Percentiles rank a stretch among this genome's conserved stretches.
These are phyloP conservation scores for Acronicta leporina DNA, from an alignment of 2,888 invertebrate species.

Conservation along the genomic window DNA sequence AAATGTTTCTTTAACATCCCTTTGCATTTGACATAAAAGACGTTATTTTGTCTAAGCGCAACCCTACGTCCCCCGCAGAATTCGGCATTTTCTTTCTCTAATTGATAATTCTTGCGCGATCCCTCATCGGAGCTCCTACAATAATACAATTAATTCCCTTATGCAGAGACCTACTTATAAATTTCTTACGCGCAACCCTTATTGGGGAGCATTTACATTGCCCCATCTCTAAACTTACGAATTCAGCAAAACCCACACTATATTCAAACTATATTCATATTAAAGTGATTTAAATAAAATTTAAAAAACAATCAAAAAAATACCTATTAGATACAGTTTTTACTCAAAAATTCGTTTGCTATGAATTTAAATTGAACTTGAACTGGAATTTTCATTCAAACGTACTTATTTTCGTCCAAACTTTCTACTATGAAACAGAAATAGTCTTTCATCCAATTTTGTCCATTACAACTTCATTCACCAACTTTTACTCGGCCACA, in stretches of 20 bases:
- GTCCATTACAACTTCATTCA: slow-evolving; percentile 18
- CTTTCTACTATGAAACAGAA: slow-evolving; percentile 17
- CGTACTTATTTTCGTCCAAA: slow-evolving; percentile 19
- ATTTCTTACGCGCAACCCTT: slow-evolving; percentile 77
- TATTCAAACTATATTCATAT: too few relatives aligned
- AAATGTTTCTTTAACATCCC: background rate
- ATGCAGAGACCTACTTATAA: slow-evolving; percentile 81
- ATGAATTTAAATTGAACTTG: slow-evolving; percentile 7
- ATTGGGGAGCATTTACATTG: slow-evolving; percentile 65
- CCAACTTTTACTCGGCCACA: background rate
- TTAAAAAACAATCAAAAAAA: too few relatives aligned
- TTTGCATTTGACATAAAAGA: slow-evolving; percentile 1
- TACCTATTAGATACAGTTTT: too few relatives aligned
- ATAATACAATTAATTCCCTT: slow-evolving; percentile 89
- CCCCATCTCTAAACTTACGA: slow-evolving; percentile 10
- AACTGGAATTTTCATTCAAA: slow-evolving; percentile 8
- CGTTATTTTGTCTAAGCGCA: slow-evolving; percentile 28
- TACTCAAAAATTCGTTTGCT: background rate
- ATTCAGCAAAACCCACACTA: too few relatives aligned
- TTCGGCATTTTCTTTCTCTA: slow-evolving; percentile 81
- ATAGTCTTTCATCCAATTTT: slow-evolving; percentile 19
- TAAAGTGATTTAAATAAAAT: too few relatives aligned
- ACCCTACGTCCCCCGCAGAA: slow-evolving; percentile 51
- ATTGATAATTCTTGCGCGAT: slow-evolving; percentile 88
- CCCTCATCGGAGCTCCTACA: slow-evolving; percentile 81